Percentiles rank a stretch among this genome's conserved stretches.
phyloP scores from a whole-genome alignment of 2,888 invertebrate genomes.

The Eupithecia insigniata region DNA sequence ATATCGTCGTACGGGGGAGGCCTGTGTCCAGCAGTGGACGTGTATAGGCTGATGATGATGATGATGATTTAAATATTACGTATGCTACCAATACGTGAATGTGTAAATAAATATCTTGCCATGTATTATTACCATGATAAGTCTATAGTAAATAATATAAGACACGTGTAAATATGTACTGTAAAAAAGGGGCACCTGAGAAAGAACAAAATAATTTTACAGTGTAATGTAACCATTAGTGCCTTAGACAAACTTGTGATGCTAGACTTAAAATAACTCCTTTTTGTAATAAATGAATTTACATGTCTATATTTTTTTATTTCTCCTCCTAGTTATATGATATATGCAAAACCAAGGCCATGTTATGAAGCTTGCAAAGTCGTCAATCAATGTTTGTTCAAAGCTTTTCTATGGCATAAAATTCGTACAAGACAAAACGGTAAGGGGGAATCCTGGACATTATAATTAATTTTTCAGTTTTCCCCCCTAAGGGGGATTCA shows the following conservation, averaged over 20 bases:
- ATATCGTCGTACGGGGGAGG: too few species aligned
- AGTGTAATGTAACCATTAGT: slow-evolving; percentile 50
- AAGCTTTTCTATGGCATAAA: too few species aligned
- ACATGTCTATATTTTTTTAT: not conserved
- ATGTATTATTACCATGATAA: not conserved
- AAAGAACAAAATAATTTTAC: slow-evolving; percentile 58
- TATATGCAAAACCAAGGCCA: too few species aligned
- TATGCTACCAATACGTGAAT: not conserved
- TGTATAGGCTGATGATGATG: too few species aligned
- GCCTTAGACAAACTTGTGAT: slow-evolving; percentile 76
- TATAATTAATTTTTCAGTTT: too few species aligned
- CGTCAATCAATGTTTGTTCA: too few species aligned
- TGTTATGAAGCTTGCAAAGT: too few species aligned
- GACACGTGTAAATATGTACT: slow-evolving; percentile 30
- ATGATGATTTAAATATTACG: not conserved
- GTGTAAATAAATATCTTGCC: not conserved
- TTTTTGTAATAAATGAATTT: slow-evolving; percentile 14
- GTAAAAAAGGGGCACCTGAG: slow-evolving; percentile 58
- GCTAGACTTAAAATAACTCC: slow-evolving; percentile 55
- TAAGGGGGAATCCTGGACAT: too few species aligned
- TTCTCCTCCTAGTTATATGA: not conserved
- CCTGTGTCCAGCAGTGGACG: too few species aligned
- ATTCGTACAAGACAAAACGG: too few species aligned
- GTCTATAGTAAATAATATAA: not conserved
- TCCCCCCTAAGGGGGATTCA: too few species aligned